Base-by-base conservation (phyloP, 2,113 vertebrate species). In the Phyllostomus discolor region DNA sequence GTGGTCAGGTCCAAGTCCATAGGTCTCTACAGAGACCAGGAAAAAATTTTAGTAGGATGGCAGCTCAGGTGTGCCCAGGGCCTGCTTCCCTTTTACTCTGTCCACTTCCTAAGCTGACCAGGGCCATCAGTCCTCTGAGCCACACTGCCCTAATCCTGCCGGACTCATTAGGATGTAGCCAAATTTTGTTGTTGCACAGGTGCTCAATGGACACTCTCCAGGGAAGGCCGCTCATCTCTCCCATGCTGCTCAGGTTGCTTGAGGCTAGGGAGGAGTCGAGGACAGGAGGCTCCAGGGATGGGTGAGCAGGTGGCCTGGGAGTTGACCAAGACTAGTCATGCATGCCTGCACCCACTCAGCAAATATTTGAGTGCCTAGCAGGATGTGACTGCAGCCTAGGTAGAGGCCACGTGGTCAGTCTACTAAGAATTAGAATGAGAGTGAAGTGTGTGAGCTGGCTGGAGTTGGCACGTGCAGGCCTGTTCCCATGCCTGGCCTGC, bases 381-480 rank as follows among this genome's bases (percentile, higher is more conserved):
- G 52, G 70, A n/a, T 81, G 72, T 92, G 70, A 12, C 67, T 92
- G 54, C 10, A 70, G 14, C 31, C 38, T 10, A 8, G 38, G 38
- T 90, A 48, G 84, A 50, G 33, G 82, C 62, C 69, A 83, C 0
- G 0, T n/a, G 46, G 10, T 59, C 54, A 64, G 46, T 83, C 88
- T 79, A 11, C 46, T 48, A n/a, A 94, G 80, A 79, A 92, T 96
- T 87, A 91, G 72, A 72, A 75, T 48, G 67, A 89, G 75, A 89
- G 54, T 78, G 66, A 82, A 69, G 28, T 12, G 33, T 75, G 22
- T 15, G 35, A 85, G 76, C 72, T 92, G 33, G 73, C 52, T 62
- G 4, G 33, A 90, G 19, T 62, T 70, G 31, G 57, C 20, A 81
- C 15, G 1, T 76, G n/a, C 15, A 43, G 15, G 24, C 57, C 72